phyloP scores from a whole-genome alignment of 2,113 vertebrate genomes.

The Phyllostomus discolor region DNA sequence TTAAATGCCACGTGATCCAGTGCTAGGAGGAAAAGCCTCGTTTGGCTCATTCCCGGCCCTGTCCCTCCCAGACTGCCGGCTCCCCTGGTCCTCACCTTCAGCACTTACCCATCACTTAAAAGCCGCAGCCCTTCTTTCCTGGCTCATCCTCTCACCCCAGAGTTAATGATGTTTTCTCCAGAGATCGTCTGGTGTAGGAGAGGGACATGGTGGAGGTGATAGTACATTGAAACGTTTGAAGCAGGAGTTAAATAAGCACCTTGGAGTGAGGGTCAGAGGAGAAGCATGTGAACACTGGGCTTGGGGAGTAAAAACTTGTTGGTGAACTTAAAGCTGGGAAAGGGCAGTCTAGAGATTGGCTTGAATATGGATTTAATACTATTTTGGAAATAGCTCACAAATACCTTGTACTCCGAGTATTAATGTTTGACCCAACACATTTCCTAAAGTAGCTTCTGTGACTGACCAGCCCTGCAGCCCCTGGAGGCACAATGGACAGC shows the following conservation, averaged over 20 bases:
- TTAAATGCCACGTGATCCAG: not conserved
- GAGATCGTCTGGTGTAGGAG: not conserved
- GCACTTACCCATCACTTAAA: not conserved
- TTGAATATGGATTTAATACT: not conserved
- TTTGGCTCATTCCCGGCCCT: not conserved
- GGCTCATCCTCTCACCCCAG: not conserved
- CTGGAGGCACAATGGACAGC: not conserved
- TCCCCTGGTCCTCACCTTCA: not conserved
- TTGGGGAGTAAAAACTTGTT: not conserved
- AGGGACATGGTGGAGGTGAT: not conserved
- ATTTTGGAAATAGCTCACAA: not conserved
- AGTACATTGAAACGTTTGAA: not conserved
- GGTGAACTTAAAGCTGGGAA: not conserved
- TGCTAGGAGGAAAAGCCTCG: not conserved
- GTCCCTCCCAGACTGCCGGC: too few species aligned
- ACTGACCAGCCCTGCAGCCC: not conserved
- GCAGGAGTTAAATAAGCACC: not conserved
- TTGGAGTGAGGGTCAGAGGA: not conserved
- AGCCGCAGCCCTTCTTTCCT: not conserved
- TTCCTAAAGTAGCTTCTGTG: not conserved
- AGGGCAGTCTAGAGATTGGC: not conserved
- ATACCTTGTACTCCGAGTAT: not conserved
- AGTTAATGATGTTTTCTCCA: not conserved
- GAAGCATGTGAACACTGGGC: not conserved
- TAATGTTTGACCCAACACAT: not conserved